These are phyloP conservation scores for Sinonovacula constricta DNA, from an alignment of 1,140 invertebrate species.

Conservation along the genomic window DNA sequence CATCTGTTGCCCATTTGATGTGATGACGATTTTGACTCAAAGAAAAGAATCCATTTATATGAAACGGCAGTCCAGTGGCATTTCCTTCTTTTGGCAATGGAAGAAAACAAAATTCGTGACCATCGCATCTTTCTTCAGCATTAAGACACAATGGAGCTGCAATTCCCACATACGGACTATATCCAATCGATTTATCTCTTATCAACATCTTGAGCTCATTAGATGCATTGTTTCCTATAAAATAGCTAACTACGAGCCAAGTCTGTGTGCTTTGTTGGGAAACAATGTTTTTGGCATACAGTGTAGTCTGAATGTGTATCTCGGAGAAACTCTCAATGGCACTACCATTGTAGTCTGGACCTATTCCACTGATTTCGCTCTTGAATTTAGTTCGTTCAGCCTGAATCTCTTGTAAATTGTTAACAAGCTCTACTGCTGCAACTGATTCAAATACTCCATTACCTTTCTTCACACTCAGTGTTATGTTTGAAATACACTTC, in stretches of 20 bases:
- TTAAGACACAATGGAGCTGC: constrained; percentile 53
- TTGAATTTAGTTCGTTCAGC: neutral
- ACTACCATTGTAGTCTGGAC: neutral
- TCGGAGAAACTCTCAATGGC: too few relatives aligned
- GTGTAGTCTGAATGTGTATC: neutral
- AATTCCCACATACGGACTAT: constrained; percentile 69
- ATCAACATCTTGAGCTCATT: constrained; percentile 42
- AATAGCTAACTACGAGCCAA: constrained; percentile 57
- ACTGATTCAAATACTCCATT: neutral
- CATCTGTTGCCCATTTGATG: constrained; percentile 68
- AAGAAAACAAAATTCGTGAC: constrained; percentile 74
- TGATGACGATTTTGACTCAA: constrained; percentile 70
- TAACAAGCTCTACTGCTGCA: neutral
- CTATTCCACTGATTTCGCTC: neutral
- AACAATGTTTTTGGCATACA: neutral
- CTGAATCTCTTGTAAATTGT: neutral
- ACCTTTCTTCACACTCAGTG: neutral
- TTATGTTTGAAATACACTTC: constrained; percentile 39
- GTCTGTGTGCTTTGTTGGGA: neutral
- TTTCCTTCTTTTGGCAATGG: constrained; percentile 68
- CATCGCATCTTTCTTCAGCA: constrained; percentile 39
- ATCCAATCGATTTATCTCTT: constrained; percentile 49
- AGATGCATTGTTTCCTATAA: constrained; percentile 41
- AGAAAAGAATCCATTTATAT: constrained; percentile 73
- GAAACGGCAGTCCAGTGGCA: constrained; percentile 71